Evolutionary conservation across 2,888 invertebrate species (phyloP).

Genomic region (Acrocera orbiculus): DNA sequence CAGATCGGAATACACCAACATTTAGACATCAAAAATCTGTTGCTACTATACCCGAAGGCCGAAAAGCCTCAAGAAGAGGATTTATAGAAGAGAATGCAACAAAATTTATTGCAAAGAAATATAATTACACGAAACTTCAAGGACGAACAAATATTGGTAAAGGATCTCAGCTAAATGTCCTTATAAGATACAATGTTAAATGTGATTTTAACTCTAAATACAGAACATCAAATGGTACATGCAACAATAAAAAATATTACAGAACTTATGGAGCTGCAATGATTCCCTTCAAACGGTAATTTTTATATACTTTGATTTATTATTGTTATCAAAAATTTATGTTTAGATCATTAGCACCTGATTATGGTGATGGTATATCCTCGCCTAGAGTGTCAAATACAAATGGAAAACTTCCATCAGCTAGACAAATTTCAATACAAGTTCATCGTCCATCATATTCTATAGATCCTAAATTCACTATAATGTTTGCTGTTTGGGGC

Average conservation of each 20-base stretch:
- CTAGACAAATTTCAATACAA: conserved; percentile 52
- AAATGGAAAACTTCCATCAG: conserved; percentile 46
- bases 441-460: conserved; percentile 58
- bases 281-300: conserved; percentile 49
- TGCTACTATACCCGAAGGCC: conserved; percentile 41
- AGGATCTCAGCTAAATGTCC: conserved; percentile 23
- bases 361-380: conserved; percentile 58
- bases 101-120: conserved; percentile 36
- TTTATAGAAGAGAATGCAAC: conserved; percentile 54
- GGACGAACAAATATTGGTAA: conserved; percentile 26
- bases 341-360: conserved; percentile 41
- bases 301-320: not conserved
- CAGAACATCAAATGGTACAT: conserved; percentile 52
- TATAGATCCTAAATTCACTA: conserved; percentile 57
- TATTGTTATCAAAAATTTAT: not conserved
- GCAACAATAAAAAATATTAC: conserved; percentile 52
- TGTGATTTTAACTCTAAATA: conserved; percentile 37
- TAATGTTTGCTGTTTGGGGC: conserved; percentile 75
- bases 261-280: conserved; percentile 51
- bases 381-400: conserved; percentile 40
- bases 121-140: conserved; percentile 25
- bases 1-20: conserved; percentile 42
- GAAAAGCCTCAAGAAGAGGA: conserved; percentile 45
- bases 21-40: conserved; percentile 53
- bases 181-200: conserved; percentile 20